phyloP scores from a whole-genome alignment of 2,797 vertebrate genomes.

The Echiichthys vipera region DNA sequence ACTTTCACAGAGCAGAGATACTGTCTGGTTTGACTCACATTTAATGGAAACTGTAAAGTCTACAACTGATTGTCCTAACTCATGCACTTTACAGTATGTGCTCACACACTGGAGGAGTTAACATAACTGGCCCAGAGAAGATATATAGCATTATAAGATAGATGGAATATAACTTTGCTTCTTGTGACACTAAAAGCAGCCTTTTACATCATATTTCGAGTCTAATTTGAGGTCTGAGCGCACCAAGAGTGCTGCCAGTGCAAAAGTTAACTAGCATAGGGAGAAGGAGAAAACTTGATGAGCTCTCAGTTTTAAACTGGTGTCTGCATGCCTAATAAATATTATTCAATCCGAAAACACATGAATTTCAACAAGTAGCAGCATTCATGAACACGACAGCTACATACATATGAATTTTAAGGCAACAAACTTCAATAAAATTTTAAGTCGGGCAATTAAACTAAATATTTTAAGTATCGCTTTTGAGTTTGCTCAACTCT shows the following conservation, averaged over 20 bases:
- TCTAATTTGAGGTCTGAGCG: conserved; percentile 52
- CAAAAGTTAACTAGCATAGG: conserved; percentile 40
- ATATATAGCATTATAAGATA: conserved; percentile 39
- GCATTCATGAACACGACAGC: conserved; percentile 25
- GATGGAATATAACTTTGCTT: conserved; percentile 38
- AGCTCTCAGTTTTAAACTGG: conserved; percentile 21
- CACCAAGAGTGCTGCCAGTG: conserved; percentile 11
- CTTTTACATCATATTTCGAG: conserved; percentile 63
- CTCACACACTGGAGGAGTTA: conserved; percentile 46
- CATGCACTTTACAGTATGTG: conserved; percentile 45
- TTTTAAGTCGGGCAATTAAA: too few relatives aligned
- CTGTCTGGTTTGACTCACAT: conserved; percentile 56
- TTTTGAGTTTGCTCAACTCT: too few relatives aligned
- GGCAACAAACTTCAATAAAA: too few relatives aligned
- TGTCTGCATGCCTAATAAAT: conserved; percentile 21
- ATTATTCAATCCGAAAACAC: conserved; percentile 37
- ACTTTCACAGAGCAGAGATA: conserved; percentile 59
- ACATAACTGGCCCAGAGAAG: conserved; percentile 34
- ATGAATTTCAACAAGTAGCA: conserved; percentile 14
- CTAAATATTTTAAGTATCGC: too few relatives aligned
- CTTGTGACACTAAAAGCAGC: conserved; percentile 38
- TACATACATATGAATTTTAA: too few relatives aligned
- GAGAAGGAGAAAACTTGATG: conserved; percentile 54
- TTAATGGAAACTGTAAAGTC: conserved; percentile 68
- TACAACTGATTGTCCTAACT: conserved; percentile 48